Evolutionary conservation across 2,797 vertebrate genomes (phyloP), one percentile per base, ranked within the genome.

Genomic region (Malacoctenus gilli): DNA sequence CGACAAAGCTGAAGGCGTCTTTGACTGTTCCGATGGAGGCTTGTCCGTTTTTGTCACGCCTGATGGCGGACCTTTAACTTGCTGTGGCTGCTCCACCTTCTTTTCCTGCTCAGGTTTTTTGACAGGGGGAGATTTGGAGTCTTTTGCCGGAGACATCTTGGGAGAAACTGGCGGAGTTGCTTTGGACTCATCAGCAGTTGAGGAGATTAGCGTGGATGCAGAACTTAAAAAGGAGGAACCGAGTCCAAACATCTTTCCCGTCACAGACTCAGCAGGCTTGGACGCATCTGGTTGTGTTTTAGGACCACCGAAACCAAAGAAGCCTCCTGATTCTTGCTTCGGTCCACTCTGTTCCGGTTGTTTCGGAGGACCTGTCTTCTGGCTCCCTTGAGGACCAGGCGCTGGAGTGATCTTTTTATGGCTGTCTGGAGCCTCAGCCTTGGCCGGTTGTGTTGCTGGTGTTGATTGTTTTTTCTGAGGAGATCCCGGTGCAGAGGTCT

Each of bases 221-320:
- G 97, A 95, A 62, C 91, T 98, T 55, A 98, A 94, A 65, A 98
- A 90, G 0, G 96, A 97, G 14, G 94, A 94, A 68, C 96, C 94
- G 82, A 98, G 96, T 15, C 96, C 96, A 78, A 98, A 95, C 61
- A 97, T 93, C 47, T 96, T 98, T 34, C 94, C 96, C 13, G 93
- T 93, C 19, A 95, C 93, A 6, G 91, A 93, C 76, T 93, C 94
- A 37, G 90, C 90, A 48, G 95, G 91, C 19, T 94, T 95, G 43
- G 88, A 84, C 28, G 91, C 84, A 53, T 94, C 93, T 1, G 87
- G 75, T 41, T 92, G 59, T 14, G 54, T 75, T 89, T 92, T 79
- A 68, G 86, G 0, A 68, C 87, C 69, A 65, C 61, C 61, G 59
- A 60, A 65, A 49, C 61, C 68, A 75, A 82, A 88, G 19, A 91